Conservation (phyloP, 1,140 invertebrate species). For the Charaxes varanes region DNA sequence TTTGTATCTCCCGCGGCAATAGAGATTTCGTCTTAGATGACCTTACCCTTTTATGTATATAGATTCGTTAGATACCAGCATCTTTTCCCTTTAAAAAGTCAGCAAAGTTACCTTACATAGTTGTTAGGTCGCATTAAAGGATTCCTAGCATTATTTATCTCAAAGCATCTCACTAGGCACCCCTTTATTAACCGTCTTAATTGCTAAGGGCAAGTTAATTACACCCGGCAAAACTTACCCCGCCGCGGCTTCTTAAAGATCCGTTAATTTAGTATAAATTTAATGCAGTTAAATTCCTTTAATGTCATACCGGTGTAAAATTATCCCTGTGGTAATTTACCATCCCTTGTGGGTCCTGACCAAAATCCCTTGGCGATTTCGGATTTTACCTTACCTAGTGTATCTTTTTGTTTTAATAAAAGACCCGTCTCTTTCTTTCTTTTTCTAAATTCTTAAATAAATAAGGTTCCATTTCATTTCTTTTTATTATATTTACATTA, state of each 20-base stretch:
- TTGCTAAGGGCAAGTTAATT: slow-evolving; percentile 68
- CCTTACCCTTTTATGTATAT: too few species aligned
- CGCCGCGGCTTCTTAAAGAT: slow-evolving; percentile 58
- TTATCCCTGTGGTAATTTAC: slow-evolving; percentile 12
- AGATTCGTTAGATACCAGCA: too few species aligned
- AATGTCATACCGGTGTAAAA: slow-evolving; percentile 36
- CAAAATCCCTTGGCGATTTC: slow-evolving; percentile 15
- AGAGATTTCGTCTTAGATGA: too few species aligned
- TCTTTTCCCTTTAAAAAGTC: too few species aligned
- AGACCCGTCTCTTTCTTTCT: too few species aligned
- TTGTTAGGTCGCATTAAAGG: slow-evolving; percentile 66
- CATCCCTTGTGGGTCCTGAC: too few species aligned
- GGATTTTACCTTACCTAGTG: slow-evolving; percentile 35
- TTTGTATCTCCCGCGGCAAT: too few species aligned
- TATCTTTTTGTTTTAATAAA: too few species aligned
- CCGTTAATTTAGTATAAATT: slow-evolving; percentile 57
- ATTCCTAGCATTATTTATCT: slow-evolving; percentile 64
- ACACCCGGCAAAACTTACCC: slow-evolving; percentile 63
- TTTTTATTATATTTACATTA: too few species aligned
- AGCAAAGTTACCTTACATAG: too few species aligned
- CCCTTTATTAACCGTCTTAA: slow-evolving; percentile 71
- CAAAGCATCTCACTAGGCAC: slow-evolving; percentile 63
- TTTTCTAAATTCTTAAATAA: too few species aligned
- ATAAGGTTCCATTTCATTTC: too few species aligned
- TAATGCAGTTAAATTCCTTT: slow-evolving; percentile 53